Base-by-base conservation (phyloP, 2,888 invertebrate genomes). In the Eudasyphora cyanicolor region DNA sequence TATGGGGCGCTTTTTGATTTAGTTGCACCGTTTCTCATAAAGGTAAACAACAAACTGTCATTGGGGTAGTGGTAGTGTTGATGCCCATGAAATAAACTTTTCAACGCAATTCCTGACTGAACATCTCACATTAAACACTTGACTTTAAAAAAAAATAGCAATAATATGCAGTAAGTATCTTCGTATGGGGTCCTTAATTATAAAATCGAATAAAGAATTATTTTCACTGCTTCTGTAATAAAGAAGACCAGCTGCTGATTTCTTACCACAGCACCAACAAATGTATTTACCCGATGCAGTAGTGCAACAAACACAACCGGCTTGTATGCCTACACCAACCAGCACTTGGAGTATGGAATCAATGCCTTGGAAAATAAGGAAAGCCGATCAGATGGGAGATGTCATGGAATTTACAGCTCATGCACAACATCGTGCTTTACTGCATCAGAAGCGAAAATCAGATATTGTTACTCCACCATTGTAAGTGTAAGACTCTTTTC, bases 261-360 rank as follows among this genome's bases (percentile, higher is more conserved):
- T 73, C 45, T 12, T 62, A 78, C 27, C 64, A 14, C 70, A 70
- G 38, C 73, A 83, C 12, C 67, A 83, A 24, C 74, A 77, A 27
- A 67, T 81, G 21, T 60, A 64, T 64, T 60, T 67, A 17, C 80
- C 77, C 38, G 73, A 29, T 80, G 14, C 60, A 7, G 14, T 4
- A 2, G n/a, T 75, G 19, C 71, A 79, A 67, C 32, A 19, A 24
- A 17, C n/a, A n/a, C 29, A 12, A 8, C 86, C 87, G 38, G 87
- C 87, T 69, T 54, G 82, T 38, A 88, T 89, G 88, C 88, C 89
- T 12, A 84, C 86, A 21, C 89, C 89, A 29, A 80, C 88, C 21
- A 79, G 84, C 67, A 81, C 82, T 54, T 94, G 94, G 94, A 93
- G 93, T 86, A 91, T 93, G 5, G 93, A 94, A 79, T 92, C 92